Percentiles rank a stretch among this genome's conserved stretches.
Conservation (phyloP, 2,797 vertebrate species). For the Petrocephalus schoutedeni region DNA sequence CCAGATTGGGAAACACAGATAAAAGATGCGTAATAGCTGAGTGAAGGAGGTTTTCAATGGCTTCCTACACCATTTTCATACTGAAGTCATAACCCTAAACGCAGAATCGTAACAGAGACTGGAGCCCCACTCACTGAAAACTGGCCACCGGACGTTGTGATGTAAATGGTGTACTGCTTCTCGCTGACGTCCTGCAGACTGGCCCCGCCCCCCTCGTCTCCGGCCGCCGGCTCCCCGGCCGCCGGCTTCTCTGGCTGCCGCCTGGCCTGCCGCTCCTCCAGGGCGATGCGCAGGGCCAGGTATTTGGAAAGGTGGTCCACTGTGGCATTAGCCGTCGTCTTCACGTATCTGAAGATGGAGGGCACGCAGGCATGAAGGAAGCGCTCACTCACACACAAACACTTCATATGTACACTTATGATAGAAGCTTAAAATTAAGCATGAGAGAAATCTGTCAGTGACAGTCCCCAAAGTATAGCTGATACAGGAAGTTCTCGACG, state of each 20-base stretch:
- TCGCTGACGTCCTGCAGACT: constrained; percentile 72
- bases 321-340: constrained; percentile 83
- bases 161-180: constrained; percentile 91
- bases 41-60: not conserved
- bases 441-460: not conserved
- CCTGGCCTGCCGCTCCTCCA: constrained; percentile 66
- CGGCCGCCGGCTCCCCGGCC: constrained; percentile 35
- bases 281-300: constrained; percentile 78
- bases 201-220: constrained; percentile 40
- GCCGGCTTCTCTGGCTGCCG: constrained; percentile 31
- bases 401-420: not conserved
- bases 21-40: not conserved
- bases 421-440: not conserved
- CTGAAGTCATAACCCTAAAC: not conserved
- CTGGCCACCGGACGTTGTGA: constrained; percentile 70
- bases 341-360: constrained; percentile 70
- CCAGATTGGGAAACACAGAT: not conserved
- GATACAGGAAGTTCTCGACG: not conserved
- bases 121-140: constrained; percentile 67
- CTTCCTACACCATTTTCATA: not conserved
- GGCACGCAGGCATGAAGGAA: not conserved
- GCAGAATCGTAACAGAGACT: not conserved
- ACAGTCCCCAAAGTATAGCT: not conserved
- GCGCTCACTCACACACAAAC: not conserved
- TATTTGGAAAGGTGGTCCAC: constrained; percentile 89